Base-by-base conservation (phyloP, 2,113 vertebrate species). In the Microcebus murinus region DNA sequence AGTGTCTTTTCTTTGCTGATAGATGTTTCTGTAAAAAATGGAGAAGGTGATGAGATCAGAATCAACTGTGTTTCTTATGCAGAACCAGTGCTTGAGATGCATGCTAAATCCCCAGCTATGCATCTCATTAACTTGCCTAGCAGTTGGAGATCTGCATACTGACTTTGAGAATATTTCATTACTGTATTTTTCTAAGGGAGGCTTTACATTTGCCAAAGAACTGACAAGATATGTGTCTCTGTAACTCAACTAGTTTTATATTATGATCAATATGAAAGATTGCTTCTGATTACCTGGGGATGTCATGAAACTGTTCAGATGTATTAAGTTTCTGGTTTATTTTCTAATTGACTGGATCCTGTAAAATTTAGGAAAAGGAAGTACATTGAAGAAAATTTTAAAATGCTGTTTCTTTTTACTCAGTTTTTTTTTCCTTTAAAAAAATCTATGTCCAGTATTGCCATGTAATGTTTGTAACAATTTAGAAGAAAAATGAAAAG, bases 261-360 rank as follows among this genome's bases (percentile, higher is more conserved):
- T 97, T 98, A 97, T 96, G 82, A 95, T 98, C 97, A 98, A 98
- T 98, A 97, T 95, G 97, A 97, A 98, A 97, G 90, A 90, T 95
- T 97, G 82, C 96, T 97, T 98, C 94, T 98, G 97, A 97, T 97
- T 97, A 98, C 97, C 97, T 94, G 68, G 97, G 90, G 94, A 77
- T n/a, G 92, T 80, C 87, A 1, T 96, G 82, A 96, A 95, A 95
- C 94, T 97, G 97, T 97, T 97, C 87, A 94, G 89, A 86, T 97
- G 89, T 86, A 96, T 96, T 96, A 80, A 96, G 11, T 90, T 96
- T 95, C 90, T 50, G 95, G 98, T 98, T 98, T 98, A 97, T 97
- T 98, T 98, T 98, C 88, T 96, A 81, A 98, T 98, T 97, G 97
- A 98, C 82, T 92, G 90, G 94, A 86, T 98, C 87, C 84, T 92